Percentiles rank a stretch among this genome's conserved stretches.
Conservation (phyloP, 2,797 vertebrate species). For the Tinamus major region DNA sequence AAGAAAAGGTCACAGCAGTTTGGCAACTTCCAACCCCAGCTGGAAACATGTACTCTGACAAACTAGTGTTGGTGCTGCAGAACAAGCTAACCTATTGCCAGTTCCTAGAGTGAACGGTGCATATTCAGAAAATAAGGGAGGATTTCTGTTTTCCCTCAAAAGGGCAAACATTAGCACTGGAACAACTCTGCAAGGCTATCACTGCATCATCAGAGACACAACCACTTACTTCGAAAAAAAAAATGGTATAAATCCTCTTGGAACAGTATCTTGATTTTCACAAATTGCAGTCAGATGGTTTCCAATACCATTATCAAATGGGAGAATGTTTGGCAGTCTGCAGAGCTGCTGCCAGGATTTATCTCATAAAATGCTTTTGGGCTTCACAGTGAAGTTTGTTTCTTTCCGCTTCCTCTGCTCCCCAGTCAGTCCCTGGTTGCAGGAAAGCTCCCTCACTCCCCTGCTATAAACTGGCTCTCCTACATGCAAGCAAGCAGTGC, state of each 20-base stretch:
- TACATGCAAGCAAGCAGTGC: not conserved
- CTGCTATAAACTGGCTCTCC: not conserved
- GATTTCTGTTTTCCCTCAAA: not conserved
- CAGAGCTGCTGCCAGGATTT: not conserved
- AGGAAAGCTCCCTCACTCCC: not conserved
- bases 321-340: conserved; percentile 28
- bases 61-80: not conserved
- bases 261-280: conserved; percentile 44
- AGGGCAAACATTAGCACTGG: not conserved
- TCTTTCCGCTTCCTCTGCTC: not conserved
- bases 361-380: not conserved
- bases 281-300: conserved; percentile 53
- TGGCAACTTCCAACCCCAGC: not conserved
- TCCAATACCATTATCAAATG: conserved; percentile 47
- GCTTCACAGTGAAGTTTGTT: not conserved
- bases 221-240: not conserved
- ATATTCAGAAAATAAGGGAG: not conserved
- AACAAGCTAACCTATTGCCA: not conserved
- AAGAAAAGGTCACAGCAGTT: not conserved
- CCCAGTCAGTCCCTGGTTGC: not conserved
- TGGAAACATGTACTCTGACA: not conserved
- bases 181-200: not conserved
- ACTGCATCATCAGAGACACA: conserved; percentile 29
- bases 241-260: conserved; percentile 1
- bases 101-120: not conserved